Evolutionary conservation across 2,113 vertebrate species (phyloP).

Genomic region (Planiliza haematocheilus): DNA sequence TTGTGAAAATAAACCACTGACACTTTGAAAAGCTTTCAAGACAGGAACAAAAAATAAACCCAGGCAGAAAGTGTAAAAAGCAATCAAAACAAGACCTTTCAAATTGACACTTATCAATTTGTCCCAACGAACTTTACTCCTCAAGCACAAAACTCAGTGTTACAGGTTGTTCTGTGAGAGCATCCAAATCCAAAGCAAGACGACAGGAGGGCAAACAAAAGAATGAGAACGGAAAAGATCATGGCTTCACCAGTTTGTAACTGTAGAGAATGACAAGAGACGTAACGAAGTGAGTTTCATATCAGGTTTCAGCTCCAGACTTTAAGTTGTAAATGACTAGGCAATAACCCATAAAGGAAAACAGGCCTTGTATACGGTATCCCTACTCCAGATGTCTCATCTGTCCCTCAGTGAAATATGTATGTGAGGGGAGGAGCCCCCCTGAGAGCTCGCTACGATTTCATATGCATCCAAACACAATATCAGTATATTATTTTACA

Average conservation of each 20-base stretch:
- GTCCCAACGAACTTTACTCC: neutral
- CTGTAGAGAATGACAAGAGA: constrained; percentile 6
- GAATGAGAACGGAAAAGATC: neutral
- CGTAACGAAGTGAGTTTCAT: constrained; percentile 26
- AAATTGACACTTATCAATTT: constrained; percentile 12
- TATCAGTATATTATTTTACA: neutral
- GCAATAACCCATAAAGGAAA: constrained; percentile 32
- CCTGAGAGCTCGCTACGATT: no score
- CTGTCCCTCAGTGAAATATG: constrained; percentile 20
- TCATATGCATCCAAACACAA: no score
- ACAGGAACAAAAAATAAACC: constrained; percentile 48
- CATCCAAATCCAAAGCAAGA: constrained; percentile 11
- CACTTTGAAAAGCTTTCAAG: constrained; percentile 35
- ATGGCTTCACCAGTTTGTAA: constrained; percentile 1
- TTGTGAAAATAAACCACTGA: constrained; percentile 55
- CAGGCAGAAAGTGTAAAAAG: constrained; percentile 26
- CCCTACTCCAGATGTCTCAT: constrained; percentile 10
- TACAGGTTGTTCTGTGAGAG: constrained; percentile 5
- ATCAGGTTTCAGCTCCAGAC: constrained; percentile 18
- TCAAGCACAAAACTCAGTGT: neutral
- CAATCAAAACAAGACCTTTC: constrained; percentile 30
- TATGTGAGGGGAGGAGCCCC: neutral
- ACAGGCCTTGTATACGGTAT: constrained; percentile 23
- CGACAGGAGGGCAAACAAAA: neutral
- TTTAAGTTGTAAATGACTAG: constrained; percentile 14